Base-by-base conservation (phyloP, 1,140 invertebrate genomes). In the Lasaia peninsularis region DNA sequence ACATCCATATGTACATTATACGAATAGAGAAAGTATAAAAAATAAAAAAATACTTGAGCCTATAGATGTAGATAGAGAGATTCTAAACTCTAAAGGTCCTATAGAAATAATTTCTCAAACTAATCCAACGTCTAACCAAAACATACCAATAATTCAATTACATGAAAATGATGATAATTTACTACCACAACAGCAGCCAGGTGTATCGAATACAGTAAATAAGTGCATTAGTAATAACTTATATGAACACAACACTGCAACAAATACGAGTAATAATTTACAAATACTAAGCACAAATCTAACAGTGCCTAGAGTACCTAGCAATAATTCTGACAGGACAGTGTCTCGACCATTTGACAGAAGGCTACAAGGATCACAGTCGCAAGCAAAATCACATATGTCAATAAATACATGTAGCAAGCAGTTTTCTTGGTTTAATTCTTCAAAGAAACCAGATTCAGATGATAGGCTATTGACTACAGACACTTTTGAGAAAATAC, bases 401-500 rank as follows among this genome's bases (percentile, higher is more conserved):
- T 14, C 12, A 40, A 14, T 5, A 9, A 18, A 18, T 40, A 2
- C 16, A 14, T 16, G 12, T 2, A 40, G 16, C 8, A 18, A 8
- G 14, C 16, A 14, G 1, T 16, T 40, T 40, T 40, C 37, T 16
- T 40, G 37, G 37, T 9, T 16, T 40, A 18, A 8, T 14, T 10
- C 2, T 1, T 10, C 37, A 12, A 40, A 40, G 16, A 40, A 40
- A 18, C 5, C 1, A 2, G 1, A 20, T 28, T 37, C 53, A 2
- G 37, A 56, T 24, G 64, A 63, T 10, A 28, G 48, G 24, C 56
- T 69, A 5, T 59, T 69, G 24, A 56, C 67, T 12, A 52, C 56
- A 20, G 63, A 66, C 35, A 69, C 67, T 12, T 37, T 69, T 9
- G 61, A 66, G n/a, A 69, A 58, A 59, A 69, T 69, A 58, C 51